Evolutionary conservation across 2,888 invertebrate genomes (phyloP).

Genomic region (Epiblema foenella): DNA sequence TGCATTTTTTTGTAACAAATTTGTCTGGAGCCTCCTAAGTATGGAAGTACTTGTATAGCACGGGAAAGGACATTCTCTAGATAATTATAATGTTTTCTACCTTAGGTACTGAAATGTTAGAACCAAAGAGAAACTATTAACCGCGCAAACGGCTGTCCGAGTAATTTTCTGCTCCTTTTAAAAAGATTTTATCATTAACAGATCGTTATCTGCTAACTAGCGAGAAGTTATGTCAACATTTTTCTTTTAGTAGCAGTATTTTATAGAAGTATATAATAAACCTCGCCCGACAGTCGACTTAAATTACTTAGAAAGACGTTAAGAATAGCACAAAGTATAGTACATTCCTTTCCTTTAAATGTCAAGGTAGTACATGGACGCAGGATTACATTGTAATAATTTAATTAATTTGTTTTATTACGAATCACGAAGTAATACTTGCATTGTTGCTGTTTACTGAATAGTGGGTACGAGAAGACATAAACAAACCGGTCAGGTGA

Average conservation of each 20-base stretch:
- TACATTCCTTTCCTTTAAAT: slow-evolving; percentile 15
- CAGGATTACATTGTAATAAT: neutral
- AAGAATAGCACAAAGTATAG: slow-evolving; percentile 19
- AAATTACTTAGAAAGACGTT: slow-evolving; percentile 30
- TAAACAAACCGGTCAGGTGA: too few species aligned
- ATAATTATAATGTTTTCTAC: neutral
- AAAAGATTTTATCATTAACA: slow-evolving; percentile 26
- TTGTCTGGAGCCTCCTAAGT: too few species aligned
- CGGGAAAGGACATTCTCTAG: neutral
- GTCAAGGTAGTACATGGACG: slow-evolving; percentile 22
- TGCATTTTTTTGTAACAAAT: too few species aligned
- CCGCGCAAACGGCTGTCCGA: neutral
- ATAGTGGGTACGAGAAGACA: too few species aligned
- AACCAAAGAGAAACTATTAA: neutral
- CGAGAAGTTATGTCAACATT: slow-evolving; percentile 28
- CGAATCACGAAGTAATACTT: neutral
- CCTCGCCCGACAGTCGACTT: slow-evolving; percentile 12
- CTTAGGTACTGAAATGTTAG: neutral
- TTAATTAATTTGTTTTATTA: slow-evolving; percentile 4
- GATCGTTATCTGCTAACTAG: slow-evolving; percentile 19
- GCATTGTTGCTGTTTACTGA: too few species aligned
- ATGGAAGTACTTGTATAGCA: neutral
- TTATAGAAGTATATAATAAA: slow-evolving; percentile 36
- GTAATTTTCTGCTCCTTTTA: slow-evolving; percentile 18
- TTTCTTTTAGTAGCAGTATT: slow-evolving; percentile 35